A percentile compares a stretch with the other conserved stretches of the same genome.
These are phyloP conservation scores for Microctenopoma stevenorrisi DNA, from an alignment of 2,797 vertebrate species.

Conservation along the genomic window DNA sequence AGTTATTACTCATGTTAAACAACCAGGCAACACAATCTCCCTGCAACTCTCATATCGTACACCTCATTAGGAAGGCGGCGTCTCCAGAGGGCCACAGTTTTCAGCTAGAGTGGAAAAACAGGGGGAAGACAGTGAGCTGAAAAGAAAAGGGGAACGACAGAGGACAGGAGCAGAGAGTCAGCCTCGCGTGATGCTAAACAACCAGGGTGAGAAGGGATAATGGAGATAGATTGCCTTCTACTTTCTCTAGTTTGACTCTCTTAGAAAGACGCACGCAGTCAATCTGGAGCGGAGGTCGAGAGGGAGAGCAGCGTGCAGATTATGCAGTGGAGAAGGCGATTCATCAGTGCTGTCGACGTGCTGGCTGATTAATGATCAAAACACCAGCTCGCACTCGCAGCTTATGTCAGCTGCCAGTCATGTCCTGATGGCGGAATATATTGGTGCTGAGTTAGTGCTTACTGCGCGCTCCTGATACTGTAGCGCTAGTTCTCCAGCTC, in stretches of 20 bases:
- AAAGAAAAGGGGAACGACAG: conserved; percentile 42
- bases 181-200: conserved; percentile 53
- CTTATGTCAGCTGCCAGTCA: conserved; percentile 75
- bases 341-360: conserved; percentile 54
- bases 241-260: conserved; percentile 36
- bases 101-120: conserved; percentile 23
- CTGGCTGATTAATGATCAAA: conserved; percentile 66
- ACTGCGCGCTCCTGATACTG: conserved; percentile 7
- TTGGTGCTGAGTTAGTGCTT: conserved; percentile 45
- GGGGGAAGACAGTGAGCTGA: conserved; percentile 42
- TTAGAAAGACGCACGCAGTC: conserved; percentile 30
- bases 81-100: conserved; percentile 50
- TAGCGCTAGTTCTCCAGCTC: background rate
- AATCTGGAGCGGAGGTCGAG: conserved; percentile 55
- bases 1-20: conserved; percentile 36
- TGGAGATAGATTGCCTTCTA: conserved; percentile 56
- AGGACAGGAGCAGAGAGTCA: conserved; percentile 37
- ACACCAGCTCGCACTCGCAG: conserved; percentile 41
- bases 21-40: conserved; percentile 31
- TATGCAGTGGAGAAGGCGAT: conserved; percentile 55
- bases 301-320: conserved; percentile 43
- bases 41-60: conserved; percentile 27
- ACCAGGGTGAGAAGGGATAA: conserved; percentile 48
- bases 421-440: conserved; percentile 27
- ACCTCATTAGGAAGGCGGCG: conserved; percentile 50